Evolutionary conservation across 2,797 vertebrate genomes (phyloP).

Genomic region (Danio choprae): DNA sequence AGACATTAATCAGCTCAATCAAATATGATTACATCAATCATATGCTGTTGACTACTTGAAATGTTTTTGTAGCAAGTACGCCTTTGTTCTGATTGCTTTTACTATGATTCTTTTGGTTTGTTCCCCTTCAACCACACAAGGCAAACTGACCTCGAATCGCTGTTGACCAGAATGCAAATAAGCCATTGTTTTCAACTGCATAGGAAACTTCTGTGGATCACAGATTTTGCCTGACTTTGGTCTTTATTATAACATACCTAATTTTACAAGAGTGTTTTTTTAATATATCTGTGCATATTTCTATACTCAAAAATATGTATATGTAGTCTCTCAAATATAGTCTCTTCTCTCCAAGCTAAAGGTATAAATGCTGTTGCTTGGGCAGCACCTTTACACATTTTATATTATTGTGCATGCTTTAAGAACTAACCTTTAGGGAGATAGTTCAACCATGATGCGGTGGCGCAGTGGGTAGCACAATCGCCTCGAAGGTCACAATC

Average conservation of each 20-base stretch:
- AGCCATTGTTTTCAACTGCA: constrained; percentile 64
- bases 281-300: constrained; percentile 31
- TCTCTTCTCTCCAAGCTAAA: neutral
- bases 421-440: no score
- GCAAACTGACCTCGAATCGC: constrained; percentile 58
- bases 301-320: constrained; percentile 26
- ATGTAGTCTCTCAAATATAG: neutral
- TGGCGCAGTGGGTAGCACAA: no score
- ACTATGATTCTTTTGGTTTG: constrained; percentile 54
- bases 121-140: constrained; percentile 50
- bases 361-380: no score
- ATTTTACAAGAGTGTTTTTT: neutral
- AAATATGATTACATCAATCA: constrained; percentile 19
- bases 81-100: constrained; percentile 31
- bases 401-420: no score
- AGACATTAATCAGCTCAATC: neutral
- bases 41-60: neutral
- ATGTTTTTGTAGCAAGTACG: neutral
- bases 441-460: no score
- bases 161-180: constrained; percentile 62
- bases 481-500: no score
- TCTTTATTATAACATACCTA: constrained; percentile 6
- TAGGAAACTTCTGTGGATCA: constrained; percentile 25
- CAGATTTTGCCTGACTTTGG: neutral
- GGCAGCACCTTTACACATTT: no score